Evolutionary conservation across 1,140 invertebrate species (phyloP), one percentile per base, ranked within the genome.

Genomic region (Cardiocondyla obscurior): DNA sequence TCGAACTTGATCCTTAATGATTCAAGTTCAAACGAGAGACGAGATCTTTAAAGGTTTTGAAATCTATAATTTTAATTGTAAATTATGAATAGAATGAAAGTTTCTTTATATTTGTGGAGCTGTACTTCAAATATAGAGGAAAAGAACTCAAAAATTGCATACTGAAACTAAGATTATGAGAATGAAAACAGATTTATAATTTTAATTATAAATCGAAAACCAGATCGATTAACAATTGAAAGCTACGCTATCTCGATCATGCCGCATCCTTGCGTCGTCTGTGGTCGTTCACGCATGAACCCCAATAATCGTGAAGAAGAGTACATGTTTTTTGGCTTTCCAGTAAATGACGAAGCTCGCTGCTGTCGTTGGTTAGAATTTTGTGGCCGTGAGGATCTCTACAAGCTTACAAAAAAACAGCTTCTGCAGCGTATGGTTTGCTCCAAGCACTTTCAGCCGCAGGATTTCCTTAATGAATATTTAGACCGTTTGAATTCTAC

Each of bases 181-280:
- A n/a, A n/a, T n/a, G n/a, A n/a, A n/a, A n/a, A n/a, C 2, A 25
- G n/a, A 53, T 3, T 39, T 55, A 30, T 10, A 28, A 42, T n/a
- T 53, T 8, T 1, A 53, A 65, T 19, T 39, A 25, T 67, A 10
- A 64, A 33, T 0, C 28, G 39, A 33, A 16, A 46, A n/a, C 0
- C 25, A 36, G 12, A 22, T 67, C 30, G 1, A 55, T 19, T 42
- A 55, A 1, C 39, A 19, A 28, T 53, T 53, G 3, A 69, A 22
- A 65, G 1, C 51, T 25, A 65, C 46, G 49, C 49, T 42, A 58
- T 72, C 16, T 12, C 3, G 83, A 93, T 90, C 55, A 94, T 94
- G 94, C 94, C 94, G 55, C 94, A 94, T 88, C 94, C 94, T 0
- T 94, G 94, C 60, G 93, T 93, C 8, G 94, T 94, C 4, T 94